phyloP scores from a whole-genome alignment of 2,797 vertebrate genomes.

The Mus minutoides region DNA sequence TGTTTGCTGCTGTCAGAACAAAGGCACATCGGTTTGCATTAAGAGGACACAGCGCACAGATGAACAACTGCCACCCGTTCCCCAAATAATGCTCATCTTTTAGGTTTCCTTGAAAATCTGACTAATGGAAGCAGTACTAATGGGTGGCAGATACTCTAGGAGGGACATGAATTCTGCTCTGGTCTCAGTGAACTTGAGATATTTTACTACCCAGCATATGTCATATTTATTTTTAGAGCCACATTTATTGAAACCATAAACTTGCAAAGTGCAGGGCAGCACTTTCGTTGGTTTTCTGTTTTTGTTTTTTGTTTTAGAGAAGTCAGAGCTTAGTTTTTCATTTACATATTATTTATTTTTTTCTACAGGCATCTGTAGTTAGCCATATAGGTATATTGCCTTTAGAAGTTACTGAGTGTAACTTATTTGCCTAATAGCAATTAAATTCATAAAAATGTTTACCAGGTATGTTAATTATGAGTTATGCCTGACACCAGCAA shows the following conservation, averaged over 20 bases:
- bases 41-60: slow-evolving; percentile 92
- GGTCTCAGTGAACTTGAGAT: neutral
- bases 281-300: neutral
- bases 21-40: slow-evolving; percentile 92
- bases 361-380: neutral
- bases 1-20: slow-evolving; percentile 94
- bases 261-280: neutral
- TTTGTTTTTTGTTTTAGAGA: neutral
- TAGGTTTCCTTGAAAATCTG: slow-evolving; percentile 79
- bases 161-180: too few species aligned
- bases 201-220: neutral
- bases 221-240: slow-evolving; percentile 3
- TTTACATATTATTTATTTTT: neutral
- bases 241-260: neutral
- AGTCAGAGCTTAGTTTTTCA: neutral
- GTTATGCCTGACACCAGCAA: neutral
- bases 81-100: slow-evolving; percentile 83
- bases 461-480: neutral
- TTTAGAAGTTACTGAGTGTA: slow-evolving; percentile 11
- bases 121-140: slow-evolving; percentile 71
- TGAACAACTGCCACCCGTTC: slow-evolving; percentile 86
- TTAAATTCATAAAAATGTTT: slow-evolving; percentile 48
- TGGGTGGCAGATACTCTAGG: neutral
- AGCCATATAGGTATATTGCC: neutral
- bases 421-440: slow-evolving; percentile 27